Conservation (phyloP, 2,888 invertebrate species). For the Tyria jacobaeae region DNA sequence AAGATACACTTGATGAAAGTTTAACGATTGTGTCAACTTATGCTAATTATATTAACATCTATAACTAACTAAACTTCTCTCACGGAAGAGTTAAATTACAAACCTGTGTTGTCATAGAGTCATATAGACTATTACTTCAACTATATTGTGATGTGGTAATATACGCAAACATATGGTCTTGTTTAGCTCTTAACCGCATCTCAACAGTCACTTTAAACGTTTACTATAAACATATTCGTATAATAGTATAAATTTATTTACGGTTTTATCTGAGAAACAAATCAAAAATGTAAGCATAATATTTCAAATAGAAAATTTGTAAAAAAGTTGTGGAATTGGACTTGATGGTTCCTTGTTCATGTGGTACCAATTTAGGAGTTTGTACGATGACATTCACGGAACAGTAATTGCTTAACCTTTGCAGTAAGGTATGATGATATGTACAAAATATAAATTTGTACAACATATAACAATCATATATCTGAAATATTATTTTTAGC, state of each 20-base stretch:
- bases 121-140: constrained; percentile 19
- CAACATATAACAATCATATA: neutral
- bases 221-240: constrained; percentile 15
- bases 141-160: constrained; percentile 5
- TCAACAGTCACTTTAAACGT: constrained; percentile 25
- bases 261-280: constrained; percentile 28
- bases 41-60: constrained; percentile 24
- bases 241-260: constrained; percentile 27
- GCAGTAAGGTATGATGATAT: neutral
- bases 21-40: constrained; percentile 20
- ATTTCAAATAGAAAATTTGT: neutral
- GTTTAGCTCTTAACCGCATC: constrained; percentile 38
- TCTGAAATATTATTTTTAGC: too few relatives aligned
- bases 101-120: constrained; percentile 1
- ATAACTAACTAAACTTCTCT: constrained; percentile 24
- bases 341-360: neutral
- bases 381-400: neutral
- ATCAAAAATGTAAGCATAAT: neutral
- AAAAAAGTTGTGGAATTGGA: neutral
- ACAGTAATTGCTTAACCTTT: neutral
- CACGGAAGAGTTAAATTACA: constrained; percentile 25
- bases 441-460: too few relatives aligned
- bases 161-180: constrained; percentile 26
- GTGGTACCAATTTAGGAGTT: neutral
- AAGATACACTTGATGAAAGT: constrained; percentile 16